A percentile compares a stretch with the other conserved stretches of the same genome.
phyloP scores from a whole-genome alignment of 2,797 vertebrate species.

The Hypotaenidia philippensis region DNA sequence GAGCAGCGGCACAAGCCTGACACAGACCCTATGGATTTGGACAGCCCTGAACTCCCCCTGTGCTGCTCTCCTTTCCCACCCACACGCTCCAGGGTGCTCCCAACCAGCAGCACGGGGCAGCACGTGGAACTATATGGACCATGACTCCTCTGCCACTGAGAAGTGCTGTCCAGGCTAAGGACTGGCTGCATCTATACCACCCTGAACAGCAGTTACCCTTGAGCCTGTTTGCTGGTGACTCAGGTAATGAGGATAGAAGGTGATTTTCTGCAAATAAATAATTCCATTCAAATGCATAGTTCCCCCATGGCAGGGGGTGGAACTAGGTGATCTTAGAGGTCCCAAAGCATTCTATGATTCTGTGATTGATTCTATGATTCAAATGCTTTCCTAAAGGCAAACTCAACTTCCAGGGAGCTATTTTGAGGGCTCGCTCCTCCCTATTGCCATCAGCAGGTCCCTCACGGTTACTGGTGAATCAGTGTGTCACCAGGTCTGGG shows the following conservation, averaged over 20 bases:
- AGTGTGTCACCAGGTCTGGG: background rate
- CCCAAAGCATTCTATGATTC: no score
- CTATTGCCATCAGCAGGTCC: background rate
- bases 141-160: background rate
- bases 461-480: background rate
- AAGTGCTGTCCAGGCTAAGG: background rate
- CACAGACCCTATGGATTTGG: background rate
- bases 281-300: background rate
- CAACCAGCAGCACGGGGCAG: accelerated
- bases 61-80: background rate
- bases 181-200: background rate
- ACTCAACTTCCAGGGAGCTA: background rate
- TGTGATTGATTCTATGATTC: no score
- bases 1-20: background rate
- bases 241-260: background rate
- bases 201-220: accelerated
- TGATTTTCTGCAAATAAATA: background rate
- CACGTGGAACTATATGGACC: background rate
- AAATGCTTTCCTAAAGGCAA: background rate
- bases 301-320: no score
- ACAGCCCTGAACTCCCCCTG: accelerated
- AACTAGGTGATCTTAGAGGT: no score
- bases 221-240: background rate
- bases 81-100: accelerated
- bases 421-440: background rate